Percentiles rank a stretch among this genome's conserved stretches.
Conservation (phyloP, 2,797 vertebrate genomes). For the Semaprochilodus insignis region DNA sequence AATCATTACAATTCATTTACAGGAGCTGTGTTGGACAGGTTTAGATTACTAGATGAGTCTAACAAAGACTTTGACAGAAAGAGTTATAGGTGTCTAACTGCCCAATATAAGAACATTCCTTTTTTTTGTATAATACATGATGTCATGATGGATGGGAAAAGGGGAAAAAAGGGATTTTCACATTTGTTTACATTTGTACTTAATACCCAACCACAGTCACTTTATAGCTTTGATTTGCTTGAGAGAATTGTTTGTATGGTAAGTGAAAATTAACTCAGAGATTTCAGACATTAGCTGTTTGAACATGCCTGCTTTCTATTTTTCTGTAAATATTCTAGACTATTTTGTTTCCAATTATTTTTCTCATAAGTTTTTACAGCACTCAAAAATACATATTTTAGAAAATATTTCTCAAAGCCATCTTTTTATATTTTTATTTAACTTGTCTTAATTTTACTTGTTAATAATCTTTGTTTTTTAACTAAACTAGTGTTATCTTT, state of each 20-base stretch:
- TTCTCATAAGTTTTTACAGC: neutral
- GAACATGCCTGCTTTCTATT: neutral
- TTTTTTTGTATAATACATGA: neutral
- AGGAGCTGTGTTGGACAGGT: neutral
- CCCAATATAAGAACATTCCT: neutral
- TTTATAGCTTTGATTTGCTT: conserved; percentile 15
- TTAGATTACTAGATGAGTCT: neutral
- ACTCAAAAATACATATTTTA: no score
- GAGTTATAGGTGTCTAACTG: neutral
- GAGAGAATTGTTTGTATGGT: neutral
- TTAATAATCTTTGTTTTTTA: neutral
- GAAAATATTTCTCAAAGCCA: neutral
- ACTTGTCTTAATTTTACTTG: neutral
- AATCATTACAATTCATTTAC: conserved; percentile 5
- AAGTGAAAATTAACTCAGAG: neutral
- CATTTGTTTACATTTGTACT: no score
- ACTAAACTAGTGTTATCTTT: neutral
- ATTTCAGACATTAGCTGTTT: neutral
- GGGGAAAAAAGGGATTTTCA: neutral
- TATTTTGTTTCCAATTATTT: neutral
- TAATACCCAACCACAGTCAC: neutral
- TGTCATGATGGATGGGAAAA: neutral
- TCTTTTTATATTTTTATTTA: neutral
- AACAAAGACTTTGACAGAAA: neutral
- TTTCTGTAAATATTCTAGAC: neutral